These are phyloP conservation scores for Indicator indicator DNA, from an alignment of 2,113 vertebrate genomes.

Conservation along the genomic window DNA sequence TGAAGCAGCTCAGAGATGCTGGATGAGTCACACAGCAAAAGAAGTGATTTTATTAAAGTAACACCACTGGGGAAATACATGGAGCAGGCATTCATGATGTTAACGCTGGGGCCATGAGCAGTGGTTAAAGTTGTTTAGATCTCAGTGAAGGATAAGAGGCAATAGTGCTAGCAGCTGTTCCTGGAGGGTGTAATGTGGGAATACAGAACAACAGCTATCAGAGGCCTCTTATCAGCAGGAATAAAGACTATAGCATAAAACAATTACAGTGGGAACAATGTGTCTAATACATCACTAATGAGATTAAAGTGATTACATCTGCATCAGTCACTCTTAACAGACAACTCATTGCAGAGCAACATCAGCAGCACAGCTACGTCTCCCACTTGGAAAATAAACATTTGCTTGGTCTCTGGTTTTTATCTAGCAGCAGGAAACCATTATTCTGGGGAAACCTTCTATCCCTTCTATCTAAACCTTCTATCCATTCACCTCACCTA, in stretches of 20 bases:
- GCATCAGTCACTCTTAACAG: conserved; percentile 59
- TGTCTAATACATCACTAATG: conserved; percentile 38
- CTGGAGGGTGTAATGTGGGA: neutral
- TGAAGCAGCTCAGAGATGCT: neutral
- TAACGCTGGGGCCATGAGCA: neutral
- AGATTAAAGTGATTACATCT: conserved; percentile 67
- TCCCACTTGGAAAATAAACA: conserved; percentile 68
- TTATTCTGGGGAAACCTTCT: conserved; percentile 47
- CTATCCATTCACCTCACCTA: conserved; percentile 40
- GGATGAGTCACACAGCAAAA: neutral
- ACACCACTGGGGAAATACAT: neutral
- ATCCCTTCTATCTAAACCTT: neutral
- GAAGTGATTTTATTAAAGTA: neutral
- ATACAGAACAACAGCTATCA: neutral
- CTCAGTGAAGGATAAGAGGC: neutral
- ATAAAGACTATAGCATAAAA: conserved; percentile 29
- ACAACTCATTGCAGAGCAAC: conserved; percentile 32
- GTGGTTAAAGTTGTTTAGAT: conserved; percentile 17
- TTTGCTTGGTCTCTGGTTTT: conserved; percentile 42
- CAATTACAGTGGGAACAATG: conserved; percentile 50
- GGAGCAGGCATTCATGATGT: neutral
- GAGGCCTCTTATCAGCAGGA: conserved; percentile 29
- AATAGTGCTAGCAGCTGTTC: conserved; percentile 11
- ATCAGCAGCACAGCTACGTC: conserved; percentile 46
- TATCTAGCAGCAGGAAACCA: conserved; percentile 62